Base-by-base conservation (phyloP, 2,888 invertebrate species). In the Spisula subtruncata region DNA sequence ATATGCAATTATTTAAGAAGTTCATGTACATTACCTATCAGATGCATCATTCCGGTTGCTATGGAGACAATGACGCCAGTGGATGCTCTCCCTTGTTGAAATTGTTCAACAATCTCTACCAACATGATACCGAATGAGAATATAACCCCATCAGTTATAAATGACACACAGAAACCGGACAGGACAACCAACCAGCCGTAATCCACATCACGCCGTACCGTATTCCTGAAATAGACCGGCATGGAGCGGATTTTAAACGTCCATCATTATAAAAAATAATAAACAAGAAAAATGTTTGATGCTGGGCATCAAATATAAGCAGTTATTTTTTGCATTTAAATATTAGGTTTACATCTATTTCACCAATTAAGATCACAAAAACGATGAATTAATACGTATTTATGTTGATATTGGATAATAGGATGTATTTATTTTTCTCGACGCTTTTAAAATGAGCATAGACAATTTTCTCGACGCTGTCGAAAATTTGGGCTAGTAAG, bases 71-170 rank as follows among this genome's bases (percentile, higher is more conserved):
- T 88, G 71, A 89, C 87, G 60, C 89, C 89, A 2, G 93, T 93
- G 32, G 83, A 82, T 66, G 90, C 92, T 48, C 89, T 90, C 32
- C 89, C 83, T 46, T 90, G 75, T 10, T 89, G 46, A 48, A 93
- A 92, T n/a, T 87, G 85, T 14, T 92, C 90, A 16, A 93, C 75
- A 12, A 93, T 75, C 29, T 92, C 92, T 2, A 92, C 90, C 25
- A 93, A 90, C 25, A 93, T 85, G 6, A 98, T 97, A 16, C 98
- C 98, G 94, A 98, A 98, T 60, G 98, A 98, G 97, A 98, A 99
- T 86, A 98, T 98, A 94, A 99, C 98, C 66, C 99, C 99, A 96
- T 99, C 99, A n/a, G 99, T 98, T 81, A 99, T 97, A 81, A 99
- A 97, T 96, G 99, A 99, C 97, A 98, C 98, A 97, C 98, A 97